phyloP scores from a whole-genome alignment of 2,888 invertebrate genomes.

The Eilema griseolum region DNA sequence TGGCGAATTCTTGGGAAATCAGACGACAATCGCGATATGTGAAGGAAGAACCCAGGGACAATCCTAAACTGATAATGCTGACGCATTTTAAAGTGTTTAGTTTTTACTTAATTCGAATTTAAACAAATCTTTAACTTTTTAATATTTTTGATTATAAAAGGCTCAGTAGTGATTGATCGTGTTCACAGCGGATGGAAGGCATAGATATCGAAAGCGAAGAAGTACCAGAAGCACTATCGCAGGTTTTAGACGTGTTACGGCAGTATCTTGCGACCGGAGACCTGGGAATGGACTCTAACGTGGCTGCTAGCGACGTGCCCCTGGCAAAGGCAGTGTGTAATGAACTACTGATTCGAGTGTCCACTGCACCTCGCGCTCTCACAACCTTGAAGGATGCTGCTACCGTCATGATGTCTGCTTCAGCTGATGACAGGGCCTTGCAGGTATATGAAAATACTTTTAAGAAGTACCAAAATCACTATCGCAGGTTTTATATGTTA shows the following conservation, averaged over 20 bases:
- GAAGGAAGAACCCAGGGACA: not conserved
- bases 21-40: no score
- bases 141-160: no score
- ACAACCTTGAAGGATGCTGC: constrained; percentile 90
- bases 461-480: constrained; percentile 73
- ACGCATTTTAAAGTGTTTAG: not conserved
- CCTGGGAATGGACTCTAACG: constrained; percentile 37
- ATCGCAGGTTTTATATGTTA: no score
- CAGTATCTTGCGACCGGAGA: constrained; percentile 67
- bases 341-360: constrained; percentile 74
- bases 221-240: constrained; percentile 72
- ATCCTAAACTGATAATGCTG: not conserved
- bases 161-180: not conserved
- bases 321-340: constrained; percentile 70
- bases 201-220: constrained; percentile 78
- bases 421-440: constrained; percentile 73
- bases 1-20: not conserved
- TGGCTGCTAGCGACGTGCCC: constrained; percentile 60
- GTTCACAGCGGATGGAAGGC: constrained; percentile 74
- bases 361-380: constrained; percentile 68
- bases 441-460: constrained; percentile 60
- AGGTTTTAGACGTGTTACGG: constrained; percentile 73
- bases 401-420: constrained; percentile 65
- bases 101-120: no score
- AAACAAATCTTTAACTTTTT: not conserved